Evolutionary conservation across 2,888 invertebrate species (phyloP), one percentile per base, ranked within the genome.

Genomic region (Athripsodes cinereus): DNA sequence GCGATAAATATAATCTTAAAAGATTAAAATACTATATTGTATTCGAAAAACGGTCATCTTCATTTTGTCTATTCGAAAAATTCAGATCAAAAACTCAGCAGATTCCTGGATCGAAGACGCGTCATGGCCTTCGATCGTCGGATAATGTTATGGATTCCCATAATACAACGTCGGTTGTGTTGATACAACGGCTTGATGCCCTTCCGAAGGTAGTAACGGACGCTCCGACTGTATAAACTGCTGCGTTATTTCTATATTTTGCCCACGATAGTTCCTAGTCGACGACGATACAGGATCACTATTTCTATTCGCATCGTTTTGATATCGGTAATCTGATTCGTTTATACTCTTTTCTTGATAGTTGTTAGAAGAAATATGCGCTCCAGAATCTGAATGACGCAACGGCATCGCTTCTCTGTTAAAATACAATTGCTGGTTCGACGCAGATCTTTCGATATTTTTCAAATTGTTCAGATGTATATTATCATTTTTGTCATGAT

Each of bases 101-200:
- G 53, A 51, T n/a, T 60, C 60, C 19, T 22, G 40, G 57, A 57
- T 53, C 58, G 61, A 59, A 55, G 53, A 53, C n/a, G n/a, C n/a
- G 44, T 52, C 52, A 3, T 60, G 49, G 16, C 40, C 44, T 52
- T 53, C 59, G 56, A 53, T 58, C 53, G 50, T 26, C 13, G 18
- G 53, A 51, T 52, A 59, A 47, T 61, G 63, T 59, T 63, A 63
- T 54, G 63, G 58, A 53, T 60, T 59, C 2, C 57, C 56, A 46
- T 63, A 63, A 48, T 59, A 63, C 11, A 63, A 31, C 13, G 61
- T 49, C 26, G 61, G 59, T 49, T 63, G 63, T 1, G 63, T 63
- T 1, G 63, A 50, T n/a, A 63, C 57, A 1, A 63, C 59, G 5
- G 63, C 59, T 18, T 61, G 59, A 34, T 61, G 63, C 8, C 56